Conservation (phyloP, 2,888 invertebrate genomes). For the Drosophila peninsularis region DNA sequence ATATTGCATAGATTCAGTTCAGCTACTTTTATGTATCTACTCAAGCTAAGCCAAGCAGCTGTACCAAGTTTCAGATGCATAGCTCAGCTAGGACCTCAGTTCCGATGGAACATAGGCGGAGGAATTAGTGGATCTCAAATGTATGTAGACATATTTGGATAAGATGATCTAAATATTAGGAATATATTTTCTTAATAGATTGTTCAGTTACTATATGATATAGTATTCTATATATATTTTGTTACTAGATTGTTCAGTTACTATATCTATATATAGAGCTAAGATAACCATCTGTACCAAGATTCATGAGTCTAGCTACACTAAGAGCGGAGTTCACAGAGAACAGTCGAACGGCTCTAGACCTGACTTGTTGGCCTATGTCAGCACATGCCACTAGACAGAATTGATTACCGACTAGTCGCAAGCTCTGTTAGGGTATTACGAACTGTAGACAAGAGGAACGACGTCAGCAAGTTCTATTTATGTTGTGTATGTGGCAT, state of each 20-base stretch:
- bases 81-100: too few species aligned
- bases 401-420: neutral
- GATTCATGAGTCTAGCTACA: neutral
- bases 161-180: too few species aligned
- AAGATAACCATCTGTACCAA: neutral
- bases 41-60: too few species aligned
- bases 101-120: too few species aligned
- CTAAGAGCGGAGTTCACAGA: neutral
- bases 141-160: too few species aligned
- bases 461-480: conserved; percentile 9
- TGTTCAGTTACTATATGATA: neutral
- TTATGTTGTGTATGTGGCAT: conserved; percentile 11
- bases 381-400: neutral
- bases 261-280: neutral
- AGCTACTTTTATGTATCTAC: too few species aligned
- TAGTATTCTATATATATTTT: too few species aligned
- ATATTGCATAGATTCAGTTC: too few species aligned
- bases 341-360: neutral
- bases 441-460: neutral
- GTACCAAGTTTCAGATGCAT: too few species aligned
- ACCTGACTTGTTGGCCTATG: neutral
- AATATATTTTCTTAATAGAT: too few species aligned
- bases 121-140: too few species aligned
- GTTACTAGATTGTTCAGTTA: neutral
- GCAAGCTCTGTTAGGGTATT: neutral